Evolutionary conservation across 2,888 invertebrate genomes (phyloP), one percentile per base, ranked within the genome.

Genomic region (Marasmarcha lunaedactyla): DNA sequence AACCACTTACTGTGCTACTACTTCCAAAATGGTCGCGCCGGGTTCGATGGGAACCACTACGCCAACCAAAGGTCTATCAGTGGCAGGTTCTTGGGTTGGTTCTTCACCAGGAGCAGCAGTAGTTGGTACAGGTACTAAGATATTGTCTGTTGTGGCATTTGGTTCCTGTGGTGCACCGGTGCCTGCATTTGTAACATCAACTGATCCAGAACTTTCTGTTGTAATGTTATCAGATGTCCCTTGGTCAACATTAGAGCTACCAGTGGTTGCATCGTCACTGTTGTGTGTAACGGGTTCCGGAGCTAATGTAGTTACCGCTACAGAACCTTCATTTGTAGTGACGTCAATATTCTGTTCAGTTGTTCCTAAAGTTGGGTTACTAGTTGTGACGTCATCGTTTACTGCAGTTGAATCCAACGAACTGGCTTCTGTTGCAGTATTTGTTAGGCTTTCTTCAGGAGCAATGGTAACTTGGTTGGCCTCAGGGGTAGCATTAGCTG

Each of bases 11-110:
- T 77, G 77, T 39, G 58, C 48, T 27, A 57, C 59, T 39, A 77
- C 59, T 45, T 77, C 73, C 40, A 79, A 51, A 11, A 79, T 52
- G 11, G 64, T 49, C 13, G 79, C 77, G 33, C 71, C 76, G 2
- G 54, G 44, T 53, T 78, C 77, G 12, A 48, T 49, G 10, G 66
- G 62, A 27, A 63, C 37, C 9, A 56, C 44, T 10, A 64, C 40
- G 34, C 40, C 48, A 13, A 44, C 41, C 5, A 15, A 34, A 13
- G 47, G 27, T 10, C 38, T 43, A 25, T 46, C 48, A 34, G 43
- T 44, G 13, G 44, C 42, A 10, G 13, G 12, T 3, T 36, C 41
- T 34, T 13, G 27, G 11, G n/a, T 14, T 36, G 39, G 40, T 20
- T 25, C 36, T 33, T 27, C 33, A 35, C 33, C 35, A 15, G 26